A percentile compares a stretch with the other conserved stretches of the same genome.
phyloP scores from a whole-genome alignment of 2,888 invertebrate genomes.

The Deilephila elpenor region DNA sequence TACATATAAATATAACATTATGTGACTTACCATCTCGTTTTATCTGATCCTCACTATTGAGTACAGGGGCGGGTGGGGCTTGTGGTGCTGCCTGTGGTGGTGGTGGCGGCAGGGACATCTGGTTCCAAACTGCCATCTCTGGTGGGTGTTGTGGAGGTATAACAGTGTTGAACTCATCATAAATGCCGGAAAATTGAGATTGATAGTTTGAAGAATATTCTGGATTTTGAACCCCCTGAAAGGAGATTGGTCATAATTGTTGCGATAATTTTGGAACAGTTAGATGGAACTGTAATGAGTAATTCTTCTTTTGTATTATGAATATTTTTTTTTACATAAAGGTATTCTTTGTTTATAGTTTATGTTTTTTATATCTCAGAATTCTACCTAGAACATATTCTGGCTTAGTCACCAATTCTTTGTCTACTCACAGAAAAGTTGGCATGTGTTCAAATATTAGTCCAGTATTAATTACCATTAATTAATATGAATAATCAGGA shows the following conservation, averaged over 20 bases:
- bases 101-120: slow-evolving; percentile 72
- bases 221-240: slow-evolving; percentile 37
- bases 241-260: not conserved
- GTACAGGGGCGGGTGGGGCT: slow-evolving; percentile 53
- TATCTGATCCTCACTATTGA: slow-evolving; percentile 76
- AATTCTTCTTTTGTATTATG: no score
- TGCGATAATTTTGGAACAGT: no score
- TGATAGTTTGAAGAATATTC: slow-evolving; percentile 61
- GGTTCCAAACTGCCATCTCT: slow-evolving; percentile 72
- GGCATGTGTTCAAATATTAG: slow-evolving; percentile 12
- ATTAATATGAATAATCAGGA: slow-evolving; percentile 4
- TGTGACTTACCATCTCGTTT: slow-evolving; percentile 78
- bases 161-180: slow-evolving; percentile 72
- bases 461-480: slow-evolving; percentile 3
- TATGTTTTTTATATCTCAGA: no score
- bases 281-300: no score
- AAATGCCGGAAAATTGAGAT: slow-evolving; percentile 66
- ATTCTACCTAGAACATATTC: not conserved
- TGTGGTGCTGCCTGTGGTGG: slow-evolving; percentile 31
- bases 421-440: not conserved
- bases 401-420: slow-evolving; percentile 1
- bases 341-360: no score
- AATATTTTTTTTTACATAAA: no score
- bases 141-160: slow-evolving; percentile 54
- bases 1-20: not conserved